Conservation (phyloP, 1,140 invertebrate species). For the Drosophila nasuta region DNA sequence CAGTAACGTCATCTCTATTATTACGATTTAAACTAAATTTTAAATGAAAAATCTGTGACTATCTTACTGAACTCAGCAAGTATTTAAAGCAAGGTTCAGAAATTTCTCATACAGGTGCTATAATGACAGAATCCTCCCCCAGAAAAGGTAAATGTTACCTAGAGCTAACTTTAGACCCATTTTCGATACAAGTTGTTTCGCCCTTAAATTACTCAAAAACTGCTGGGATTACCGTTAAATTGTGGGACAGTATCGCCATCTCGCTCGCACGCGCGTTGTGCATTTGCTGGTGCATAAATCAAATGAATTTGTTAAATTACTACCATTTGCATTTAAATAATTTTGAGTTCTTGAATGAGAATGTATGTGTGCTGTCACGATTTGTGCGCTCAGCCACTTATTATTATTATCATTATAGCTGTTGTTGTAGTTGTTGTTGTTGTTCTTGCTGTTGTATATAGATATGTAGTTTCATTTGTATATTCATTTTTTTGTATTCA, state of each 20-base stretch:
- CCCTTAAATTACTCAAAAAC: background rate
- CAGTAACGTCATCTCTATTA: no score
- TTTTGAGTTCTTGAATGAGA: constrained; percentile 27
- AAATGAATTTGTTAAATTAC: constrained; percentile 45
- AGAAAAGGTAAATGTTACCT: no score
- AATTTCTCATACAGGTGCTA: no score
- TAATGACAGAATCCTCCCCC: no score
- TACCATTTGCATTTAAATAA: constrained; percentile 43
- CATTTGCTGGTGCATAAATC: constrained; percentile 41
- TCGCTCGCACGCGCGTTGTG: background rate
- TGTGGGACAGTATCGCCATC: background rate
- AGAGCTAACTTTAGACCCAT: no score
- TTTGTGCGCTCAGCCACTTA: constrained; percentile 6
- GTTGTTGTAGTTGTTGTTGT: background rate
- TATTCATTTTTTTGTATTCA: constrained; percentile 36
- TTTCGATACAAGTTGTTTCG: background rate
- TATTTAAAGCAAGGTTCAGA: no score
- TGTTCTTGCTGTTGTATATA: constrained; percentile 28
- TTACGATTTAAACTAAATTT: no score
- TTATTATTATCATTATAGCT: constrained; percentile 7
- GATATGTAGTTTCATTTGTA: constrained; percentile 10
- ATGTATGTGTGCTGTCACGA: constrained; percentile 24
- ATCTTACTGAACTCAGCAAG: no score
- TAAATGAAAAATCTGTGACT: no score
- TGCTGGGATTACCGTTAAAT: background rate